These are phyloP conservation scores for Zaprionus lineosus DNA, from an alignment of 2,888 invertebrate genomes.

Conservation along the genomic window DNA sequence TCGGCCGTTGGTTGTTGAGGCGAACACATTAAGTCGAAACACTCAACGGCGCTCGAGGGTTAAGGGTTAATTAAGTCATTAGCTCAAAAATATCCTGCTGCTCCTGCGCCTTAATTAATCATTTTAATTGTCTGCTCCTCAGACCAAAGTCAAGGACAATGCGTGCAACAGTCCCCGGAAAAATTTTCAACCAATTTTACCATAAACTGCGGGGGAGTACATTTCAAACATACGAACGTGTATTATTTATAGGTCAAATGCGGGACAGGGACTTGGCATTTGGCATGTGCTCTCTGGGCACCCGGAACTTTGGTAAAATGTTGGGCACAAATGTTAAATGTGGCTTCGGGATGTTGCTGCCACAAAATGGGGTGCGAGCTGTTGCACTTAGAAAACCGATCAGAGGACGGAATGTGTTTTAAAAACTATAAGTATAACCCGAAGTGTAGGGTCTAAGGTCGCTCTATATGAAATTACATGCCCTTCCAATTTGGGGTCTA, in stretches of 20 bases:
- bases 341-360: conserved; percentile 15
- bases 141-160: conserved; percentile 54
- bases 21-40: conserved; percentile 69
- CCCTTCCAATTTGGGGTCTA: no score
- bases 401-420: conserved; percentile 19
- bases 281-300: conserved; percentile 49
- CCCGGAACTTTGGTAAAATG: conserved; percentile 13
- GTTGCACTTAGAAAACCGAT: conserved; percentile 35
- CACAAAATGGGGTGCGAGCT: conserved; percentile 10
- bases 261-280: conserved; percentile 20
- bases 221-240: conserved; percentile 21
- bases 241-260: conserved; percentile 46
- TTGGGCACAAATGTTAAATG: conserved; percentile 38
- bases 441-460: no score
- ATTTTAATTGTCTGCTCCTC: conserved; percentile 64
- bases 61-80: conserved; percentile 77
- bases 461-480: no score
- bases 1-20: conserved; percentile 64
- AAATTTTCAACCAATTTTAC: neutral
- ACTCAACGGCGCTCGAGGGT: conserved; percentile 51
- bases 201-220: conserved; percentile 39
- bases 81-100: conserved; percentile 75
- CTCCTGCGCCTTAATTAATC: conserved; percentile 69
- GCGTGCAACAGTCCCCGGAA: conserved; percentile 19
- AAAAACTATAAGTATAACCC: neutral